These are phyloP conservation scores for Hippoglossus hippoglossus DNA, from an alignment of 2,797 vertebrate genomes.

Conservation along the genomic window DNA sequence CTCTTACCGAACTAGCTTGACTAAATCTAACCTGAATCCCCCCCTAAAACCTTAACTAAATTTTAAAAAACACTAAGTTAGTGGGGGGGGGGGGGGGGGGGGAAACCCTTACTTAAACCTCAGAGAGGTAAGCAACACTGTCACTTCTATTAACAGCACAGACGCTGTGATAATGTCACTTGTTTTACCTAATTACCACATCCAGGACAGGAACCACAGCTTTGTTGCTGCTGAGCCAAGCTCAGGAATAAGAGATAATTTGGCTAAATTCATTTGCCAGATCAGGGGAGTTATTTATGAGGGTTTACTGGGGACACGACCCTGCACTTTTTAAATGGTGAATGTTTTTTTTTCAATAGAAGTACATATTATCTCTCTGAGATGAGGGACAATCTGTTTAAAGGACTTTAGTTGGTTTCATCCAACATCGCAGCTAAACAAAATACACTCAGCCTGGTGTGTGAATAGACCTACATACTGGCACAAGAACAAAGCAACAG, in stretches of 20 bases:
- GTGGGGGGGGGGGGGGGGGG: slow-evolving; percentile 6
- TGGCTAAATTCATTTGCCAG: slow-evolving; percentile 26
- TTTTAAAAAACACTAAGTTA: slow-evolving; percentile 2
- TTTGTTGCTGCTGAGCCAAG: slow-evolving; percentile 28
- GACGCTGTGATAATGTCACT: slow-evolving; percentile 51
- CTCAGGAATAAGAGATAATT: slow-evolving; percentile 50
- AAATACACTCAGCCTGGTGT: too few species aligned
- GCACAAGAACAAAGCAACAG: too few species aligned
- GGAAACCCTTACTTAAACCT: slow-evolving; percentile 6
- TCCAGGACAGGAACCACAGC: slow-evolving; percentile 33
- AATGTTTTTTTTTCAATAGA: too few species aligned
- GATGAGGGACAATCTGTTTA: too few species aligned
- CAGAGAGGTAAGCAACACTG: neutral
- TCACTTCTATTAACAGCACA: neutral
- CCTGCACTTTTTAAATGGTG: too few species aligned
- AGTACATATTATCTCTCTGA: too few species aligned
- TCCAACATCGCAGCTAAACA: too few species aligned
- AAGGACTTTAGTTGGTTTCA: too few species aligned
- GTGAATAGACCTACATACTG: too few species aligned
- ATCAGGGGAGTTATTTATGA: neutral
- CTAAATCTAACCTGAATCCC: neutral
- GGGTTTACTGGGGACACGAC: too few species aligned
- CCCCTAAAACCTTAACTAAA: neutral
- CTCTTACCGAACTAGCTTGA: too few species aligned
- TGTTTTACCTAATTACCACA: slow-evolving; percentile 48